A percentile compares a stretch with the other conserved stretches of the same genome.
Evolutionary conservation across 2,113 vertebrate species (phyloP).

Genomic region (Osmerus eperlanus): DNA sequence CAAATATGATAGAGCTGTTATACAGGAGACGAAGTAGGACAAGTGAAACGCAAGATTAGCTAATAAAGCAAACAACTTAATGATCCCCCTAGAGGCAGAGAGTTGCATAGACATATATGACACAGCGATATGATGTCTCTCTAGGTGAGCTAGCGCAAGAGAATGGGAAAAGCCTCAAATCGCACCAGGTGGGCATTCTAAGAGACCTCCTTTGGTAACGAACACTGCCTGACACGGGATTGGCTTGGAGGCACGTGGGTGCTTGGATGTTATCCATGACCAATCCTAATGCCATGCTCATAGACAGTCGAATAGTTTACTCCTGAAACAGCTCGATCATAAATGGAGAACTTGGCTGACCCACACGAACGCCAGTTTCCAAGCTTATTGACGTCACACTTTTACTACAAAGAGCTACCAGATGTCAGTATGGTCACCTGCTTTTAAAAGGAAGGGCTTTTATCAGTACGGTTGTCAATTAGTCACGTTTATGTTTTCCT

Average conservation of each 20-base stretch:
- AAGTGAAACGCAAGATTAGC: slow-evolving; percentile 8
- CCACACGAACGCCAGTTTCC: not conserved
- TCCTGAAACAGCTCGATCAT: slow-evolving; percentile 69
- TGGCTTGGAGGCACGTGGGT: slow-evolving; percentile 54
- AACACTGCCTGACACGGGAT: slow-evolving; percentile 68
- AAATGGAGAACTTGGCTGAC: slow-evolving; percentile 29
- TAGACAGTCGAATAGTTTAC: not conserved
- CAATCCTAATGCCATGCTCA: slow-evolving; percentile 53
- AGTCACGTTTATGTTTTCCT: too few relatives aligned
- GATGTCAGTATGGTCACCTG: too few relatives aligned
- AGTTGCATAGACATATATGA: not conserved
- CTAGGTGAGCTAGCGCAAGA: slow-evolving; percentile 1
- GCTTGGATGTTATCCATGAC: slow-evolving; percentile 54
- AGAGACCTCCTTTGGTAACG: slow-evolving; percentile 65
- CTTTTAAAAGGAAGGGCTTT: too few relatives aligned
- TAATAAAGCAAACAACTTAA: slow-evolving; percentile 16
- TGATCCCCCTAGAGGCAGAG: not conserved
- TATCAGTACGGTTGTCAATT: too few relatives aligned
- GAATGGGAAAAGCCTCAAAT: slow-evolving; percentile 57
- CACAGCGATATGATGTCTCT: slow-evolving; percentile 10
- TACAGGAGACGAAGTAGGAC: slow-evolving; percentile 14
- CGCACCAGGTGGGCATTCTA: slow-evolving; percentile 63
- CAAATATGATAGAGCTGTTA: slow-evolving; percentile 72
- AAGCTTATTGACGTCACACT: slow-evolving; percentile 1
- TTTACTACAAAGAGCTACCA: too few relatives aligned